Evolutionary conservation across 2,113 vertebrate species (phyloP), one percentile per base, ranked within the genome.

Genomic region (Muntiacus muntjak): DNA sequence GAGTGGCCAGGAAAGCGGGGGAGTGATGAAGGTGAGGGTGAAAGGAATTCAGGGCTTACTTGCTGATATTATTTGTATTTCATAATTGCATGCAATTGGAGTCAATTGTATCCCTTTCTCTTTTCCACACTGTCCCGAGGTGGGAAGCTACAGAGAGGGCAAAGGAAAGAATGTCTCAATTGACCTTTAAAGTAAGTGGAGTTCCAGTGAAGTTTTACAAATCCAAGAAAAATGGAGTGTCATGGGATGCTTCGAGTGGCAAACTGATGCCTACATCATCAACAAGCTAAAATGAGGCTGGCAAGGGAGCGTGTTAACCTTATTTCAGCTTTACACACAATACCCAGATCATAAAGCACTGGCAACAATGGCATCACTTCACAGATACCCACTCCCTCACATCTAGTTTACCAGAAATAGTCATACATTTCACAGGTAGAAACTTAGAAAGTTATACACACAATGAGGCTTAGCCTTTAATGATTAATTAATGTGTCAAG

Each of bases 271-370:
- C 26, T 50, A 50, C 21, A 57, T 92, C 89, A 91, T 79, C 83
- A 93, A n/a, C 19, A 91, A 89, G 30, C 95, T 85, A 95, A 92
- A 94, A 86, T 33, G 36, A 96, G 36, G 57, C 82, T 33, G 79
- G 91, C 83, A 55, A 43, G 47, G 47, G 21, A 86, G 67, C 13
- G 55, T 90, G 40, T 57, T 86, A 43, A 55, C 85, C 10, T 74
- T 91, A 36, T 91, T 54, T 91, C 47, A 83, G 62, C 26, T 67
- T 85, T 40, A 76, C 28, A 95, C 16, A 52, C 26, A 84, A 45
- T 84, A 62, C 1, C 21, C 52, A 84, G 64, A 87, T 82, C 74
- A 93, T 86, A 96, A 92, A 94, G 47, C 54, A 88, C 52, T 57
- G n/a, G 47, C 71, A 92, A 43, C 62, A 84, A 60, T 83, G 83